Evolutionary conservation across 2,113 vertebrate species (phyloP).

Genomic region (Phoenicopterus ruber): DNA sequence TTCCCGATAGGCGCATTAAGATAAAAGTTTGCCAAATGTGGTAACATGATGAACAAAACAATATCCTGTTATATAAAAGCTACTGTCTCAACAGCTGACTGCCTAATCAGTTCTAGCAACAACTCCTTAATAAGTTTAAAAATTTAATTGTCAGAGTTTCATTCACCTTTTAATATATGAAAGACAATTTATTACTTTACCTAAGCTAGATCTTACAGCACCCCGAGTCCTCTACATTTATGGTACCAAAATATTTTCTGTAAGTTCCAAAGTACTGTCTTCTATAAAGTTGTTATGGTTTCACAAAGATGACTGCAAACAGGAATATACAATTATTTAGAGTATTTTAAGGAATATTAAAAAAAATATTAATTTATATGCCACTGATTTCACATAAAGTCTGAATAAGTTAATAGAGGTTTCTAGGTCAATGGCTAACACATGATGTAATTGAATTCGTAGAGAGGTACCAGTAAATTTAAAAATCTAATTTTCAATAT

Average conservation of each 20-base stretch:
- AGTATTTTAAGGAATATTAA: neutral
- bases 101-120: constrained; percentile 48
- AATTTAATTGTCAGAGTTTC: constrained; percentile 17
- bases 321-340: neutral
- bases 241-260: neutral
- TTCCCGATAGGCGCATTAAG: constrained; percentile 75
- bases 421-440: constrained; percentile 43
- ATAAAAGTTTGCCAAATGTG: constrained; percentile 75
- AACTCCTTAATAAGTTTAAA: constrained; percentile 53
- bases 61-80: constrained; percentile 57
- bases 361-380: neutral
- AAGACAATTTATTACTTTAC: constrained; percentile 8
- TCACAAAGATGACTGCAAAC: neutral
- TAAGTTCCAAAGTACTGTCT: neutral
- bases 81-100: constrained; percentile 52
- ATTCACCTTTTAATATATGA: neutral
- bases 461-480: neutral
- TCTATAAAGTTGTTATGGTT: neutral
- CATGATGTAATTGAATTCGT: neutral
- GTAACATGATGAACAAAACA: constrained; percentile 59
- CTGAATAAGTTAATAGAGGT: neutral
- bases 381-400: neutral
- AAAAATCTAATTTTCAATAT: neutral
- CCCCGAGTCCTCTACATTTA: neutral
- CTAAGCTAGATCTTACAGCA: neutral